A percentile compares a stretch with the other conserved stretches of the same genome.
phyloP scores from a whole-genome alignment of 2,113 vertebrate genomes.

The Parotia lawesii region DNA sequence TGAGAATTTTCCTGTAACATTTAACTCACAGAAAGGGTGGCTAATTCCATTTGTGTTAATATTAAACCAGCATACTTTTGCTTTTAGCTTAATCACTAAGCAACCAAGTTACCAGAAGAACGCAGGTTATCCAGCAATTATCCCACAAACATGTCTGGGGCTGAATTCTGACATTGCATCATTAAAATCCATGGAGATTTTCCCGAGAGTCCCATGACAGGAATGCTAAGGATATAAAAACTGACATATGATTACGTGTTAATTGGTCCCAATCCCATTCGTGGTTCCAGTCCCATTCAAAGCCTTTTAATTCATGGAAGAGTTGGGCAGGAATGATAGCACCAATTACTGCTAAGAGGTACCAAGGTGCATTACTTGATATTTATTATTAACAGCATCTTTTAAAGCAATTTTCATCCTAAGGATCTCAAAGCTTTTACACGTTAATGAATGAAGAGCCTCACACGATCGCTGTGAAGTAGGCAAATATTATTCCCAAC shows the following conservation, averaged over 20 bases:
- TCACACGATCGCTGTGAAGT: background rate
- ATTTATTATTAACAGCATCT: constrained; percentile 57
- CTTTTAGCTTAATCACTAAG: constrained; percentile 39
- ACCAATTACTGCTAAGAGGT: constrained; percentile 45
- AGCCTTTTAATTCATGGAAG: constrained; percentile 53
- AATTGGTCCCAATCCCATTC: constrained; percentile 34
- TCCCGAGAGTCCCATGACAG: background rate
- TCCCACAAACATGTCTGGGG: background rate
- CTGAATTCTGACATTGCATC: background rate
- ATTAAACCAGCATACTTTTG: constrained; percentile 13
- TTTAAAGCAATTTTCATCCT: constrained; percentile 35
- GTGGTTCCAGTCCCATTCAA: constrained; percentile 4
- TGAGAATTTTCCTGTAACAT: background rate
- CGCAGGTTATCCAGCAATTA: background rate
- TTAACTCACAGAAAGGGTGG: background rate
- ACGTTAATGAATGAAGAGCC: constrained; percentile 34
- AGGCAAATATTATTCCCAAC: constrained; percentile 25
- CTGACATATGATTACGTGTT: background rate
- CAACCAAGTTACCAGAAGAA: constrained; percentile 33
- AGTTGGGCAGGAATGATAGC: constrained; percentile 12
- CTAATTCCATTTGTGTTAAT: constrained; percentile 24
- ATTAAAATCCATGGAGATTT: constrained; percentile 37
- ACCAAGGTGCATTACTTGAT: constrained; percentile 49
- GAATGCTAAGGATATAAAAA: constrained; percentile 12
- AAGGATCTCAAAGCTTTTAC: constrained; percentile 42